Conservation (phyloP, 2,113 vertebrate genomes). For the Cryptotis parvus region DNA sequence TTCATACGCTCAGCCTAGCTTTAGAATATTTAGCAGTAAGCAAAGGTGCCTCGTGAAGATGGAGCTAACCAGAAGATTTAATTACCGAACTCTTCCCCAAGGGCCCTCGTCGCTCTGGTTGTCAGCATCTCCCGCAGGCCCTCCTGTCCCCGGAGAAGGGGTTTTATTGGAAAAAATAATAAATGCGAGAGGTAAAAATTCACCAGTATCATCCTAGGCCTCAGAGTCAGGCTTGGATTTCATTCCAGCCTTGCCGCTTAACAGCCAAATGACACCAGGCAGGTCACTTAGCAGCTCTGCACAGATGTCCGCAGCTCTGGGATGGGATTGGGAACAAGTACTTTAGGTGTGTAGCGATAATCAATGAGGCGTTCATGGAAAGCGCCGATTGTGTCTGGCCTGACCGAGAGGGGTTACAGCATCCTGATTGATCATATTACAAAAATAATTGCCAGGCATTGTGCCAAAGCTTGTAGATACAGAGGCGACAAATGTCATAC, state of each 20-base stretch:
- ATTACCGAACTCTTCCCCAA: background rate
- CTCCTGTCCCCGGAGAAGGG: background rate
- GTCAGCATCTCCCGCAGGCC: background rate
- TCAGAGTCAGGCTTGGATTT: background rate
- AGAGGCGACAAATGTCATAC: background rate
- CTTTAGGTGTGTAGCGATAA: background rate
- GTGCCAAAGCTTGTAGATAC: background rate
- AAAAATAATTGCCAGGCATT: background rate
- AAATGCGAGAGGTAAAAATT: background rate
- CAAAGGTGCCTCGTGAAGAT: background rate
- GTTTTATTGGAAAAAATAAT: background rate
- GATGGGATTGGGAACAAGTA: background rate
- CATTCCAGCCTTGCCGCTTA: background rate
- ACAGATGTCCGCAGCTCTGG: background rate
- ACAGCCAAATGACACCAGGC: too few relatives aligned
- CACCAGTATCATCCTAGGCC: background rate
- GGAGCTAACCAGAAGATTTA: constrained; percentile 36
- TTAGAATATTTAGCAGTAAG: constrained; percentile 11
- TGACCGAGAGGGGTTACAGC: background rate
- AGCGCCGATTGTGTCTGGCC: background rate
- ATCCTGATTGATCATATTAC: background rate
- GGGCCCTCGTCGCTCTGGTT: background rate
- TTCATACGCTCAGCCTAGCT: constrained; percentile 12
- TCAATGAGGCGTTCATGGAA: background rate
- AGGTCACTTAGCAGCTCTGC: background rate